Evolutionary conservation across 2,113 vertebrate genomes (phyloP).

Genomic region (Isichthys henryi): DNA sequence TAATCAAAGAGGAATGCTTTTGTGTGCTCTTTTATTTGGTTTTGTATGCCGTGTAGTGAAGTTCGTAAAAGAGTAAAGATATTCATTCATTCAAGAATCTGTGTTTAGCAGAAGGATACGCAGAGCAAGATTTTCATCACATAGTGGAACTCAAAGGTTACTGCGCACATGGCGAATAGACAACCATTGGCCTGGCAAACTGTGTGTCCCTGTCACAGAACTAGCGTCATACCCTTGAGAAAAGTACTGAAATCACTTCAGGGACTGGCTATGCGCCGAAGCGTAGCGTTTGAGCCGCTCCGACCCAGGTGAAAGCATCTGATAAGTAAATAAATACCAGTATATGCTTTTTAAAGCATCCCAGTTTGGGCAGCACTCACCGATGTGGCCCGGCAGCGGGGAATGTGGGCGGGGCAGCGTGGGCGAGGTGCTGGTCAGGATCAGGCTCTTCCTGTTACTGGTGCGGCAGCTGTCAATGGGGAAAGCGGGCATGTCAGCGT

Average conservation of each 20-base stretch:
- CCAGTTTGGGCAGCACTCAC: slow-evolving; percentile 47
- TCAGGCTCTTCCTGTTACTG: slow-evolving; percentile 82
- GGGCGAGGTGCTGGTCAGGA: slow-evolving; percentile 82
- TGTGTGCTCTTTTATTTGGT: not conserved
- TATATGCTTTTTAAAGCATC: not conserved
- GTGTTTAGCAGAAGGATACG: not conserved
- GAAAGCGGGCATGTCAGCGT: not conserved
- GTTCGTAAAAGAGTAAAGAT: not conserved
- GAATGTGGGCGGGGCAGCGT: slow-evolving; percentile 86
- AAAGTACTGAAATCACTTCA: not conserved
- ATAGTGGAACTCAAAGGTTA: not conserved
- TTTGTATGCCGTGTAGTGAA: not conserved
- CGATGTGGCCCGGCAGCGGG: slow-evolving; percentile 82
- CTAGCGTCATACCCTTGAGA: not conserved
- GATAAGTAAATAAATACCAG: not conserved
- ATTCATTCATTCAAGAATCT: not conserved
- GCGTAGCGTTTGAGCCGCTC: not conserved
- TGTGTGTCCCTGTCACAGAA: not conserved
- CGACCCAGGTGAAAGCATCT: not conserved
- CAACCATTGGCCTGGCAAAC: not conserved
- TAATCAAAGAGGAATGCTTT: not conserved
- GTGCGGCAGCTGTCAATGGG: slow-evolving; percentile 58
- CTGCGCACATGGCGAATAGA: not conserved
- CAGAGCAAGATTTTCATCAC: not conserved
- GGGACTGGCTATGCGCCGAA: not conserved